These are phyloP conservation scores for Atta cephalotes DNA, from an alignment of 1,140 invertebrate species.

Conservation along the genomic window DNA sequence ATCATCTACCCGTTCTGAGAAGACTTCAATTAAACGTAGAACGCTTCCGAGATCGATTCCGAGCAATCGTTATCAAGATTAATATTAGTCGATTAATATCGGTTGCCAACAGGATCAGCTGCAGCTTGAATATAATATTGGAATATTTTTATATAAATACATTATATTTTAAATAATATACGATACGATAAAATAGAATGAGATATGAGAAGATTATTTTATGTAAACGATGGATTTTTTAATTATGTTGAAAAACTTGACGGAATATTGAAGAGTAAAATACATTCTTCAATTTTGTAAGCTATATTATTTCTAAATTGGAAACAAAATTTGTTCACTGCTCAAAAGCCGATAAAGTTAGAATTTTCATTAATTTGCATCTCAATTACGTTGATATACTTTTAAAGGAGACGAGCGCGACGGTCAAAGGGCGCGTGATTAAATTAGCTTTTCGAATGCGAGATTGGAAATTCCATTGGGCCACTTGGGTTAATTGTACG, in stretches of 20 bases:
- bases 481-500: constrained; percentile 59
- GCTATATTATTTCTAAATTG: not conserved
- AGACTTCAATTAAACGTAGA: constrained; percentile 40
- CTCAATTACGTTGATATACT: constrained; percentile 54
- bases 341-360: not conserved
- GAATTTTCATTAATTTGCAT: constrained; percentile 46
- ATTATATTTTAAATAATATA: not conserved
- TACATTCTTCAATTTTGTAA: not conserved
- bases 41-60: not conserved
- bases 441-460: constrained; percentile 57
- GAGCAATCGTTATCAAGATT: constrained; percentile 21
- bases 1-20: constrained; percentile 40
- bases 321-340: not conserved
- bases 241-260: not conserved
- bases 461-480: constrained; percentile 55
- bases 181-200: not conserved
- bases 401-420: constrained; percentile 22
- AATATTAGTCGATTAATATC: constrained; percentile 8
- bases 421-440: constrained; percentile 55
- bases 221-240: not conserved
- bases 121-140: not conserved
- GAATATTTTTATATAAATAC: not conserved
- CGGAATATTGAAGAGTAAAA: not conserved
- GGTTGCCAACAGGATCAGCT: not conserved
- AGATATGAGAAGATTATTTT: not conserved